Evolutionary conservation across 2,888 invertebrate genomes (phyloP).

Genomic region (Diaperis boleti): DNA sequence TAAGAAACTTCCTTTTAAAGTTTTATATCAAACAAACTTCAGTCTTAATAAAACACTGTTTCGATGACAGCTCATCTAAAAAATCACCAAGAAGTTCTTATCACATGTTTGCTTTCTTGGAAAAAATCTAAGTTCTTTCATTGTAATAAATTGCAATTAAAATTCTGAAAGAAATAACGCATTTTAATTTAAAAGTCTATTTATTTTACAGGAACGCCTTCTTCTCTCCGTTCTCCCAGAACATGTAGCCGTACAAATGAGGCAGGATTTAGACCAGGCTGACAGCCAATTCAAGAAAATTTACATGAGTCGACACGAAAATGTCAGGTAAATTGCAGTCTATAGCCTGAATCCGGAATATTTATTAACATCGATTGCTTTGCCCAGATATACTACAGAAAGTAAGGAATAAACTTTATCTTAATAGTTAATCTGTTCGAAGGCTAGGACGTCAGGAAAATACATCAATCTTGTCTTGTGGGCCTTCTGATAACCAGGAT

Average conservation of each 20-base stretch:
- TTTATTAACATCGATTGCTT: neutral
- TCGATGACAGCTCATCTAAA: too few relatives aligned
- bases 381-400: neutral
- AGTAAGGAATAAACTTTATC: neutral
- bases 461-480: constrained; percentile 9
- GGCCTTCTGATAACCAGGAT: constrained; percentile 12
- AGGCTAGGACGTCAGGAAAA: constrained; percentile 10
- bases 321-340: constrained; percentile 82
- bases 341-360: neutral
- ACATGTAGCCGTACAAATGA: constrained; percentile 97
- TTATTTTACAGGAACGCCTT: constrained; percentile 82
- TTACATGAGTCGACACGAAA: constrained; percentile 97
- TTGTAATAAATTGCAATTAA: too few relatives aligned
- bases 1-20: too few relatives aligned
- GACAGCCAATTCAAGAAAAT: constrained; percentile 97
- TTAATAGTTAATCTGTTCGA: constrained; percentile 2
- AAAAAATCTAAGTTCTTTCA: too few relatives aligned
- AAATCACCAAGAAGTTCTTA: too few relatives aligned
- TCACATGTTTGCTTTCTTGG: too few relatives aligned
- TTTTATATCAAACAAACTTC: too few relatives aligned
- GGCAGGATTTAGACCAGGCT: constrained; percentile 90
- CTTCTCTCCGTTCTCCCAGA: constrained; percentile 94
- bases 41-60: too few relatives aligned
- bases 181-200: neutral
- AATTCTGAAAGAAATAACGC: too few relatives aligned